These are phyloP conservation scores for Crotalus tigris DNA, from an alignment of 2,113 vertebrate genomes.

Conservation along the genomic window DNA sequence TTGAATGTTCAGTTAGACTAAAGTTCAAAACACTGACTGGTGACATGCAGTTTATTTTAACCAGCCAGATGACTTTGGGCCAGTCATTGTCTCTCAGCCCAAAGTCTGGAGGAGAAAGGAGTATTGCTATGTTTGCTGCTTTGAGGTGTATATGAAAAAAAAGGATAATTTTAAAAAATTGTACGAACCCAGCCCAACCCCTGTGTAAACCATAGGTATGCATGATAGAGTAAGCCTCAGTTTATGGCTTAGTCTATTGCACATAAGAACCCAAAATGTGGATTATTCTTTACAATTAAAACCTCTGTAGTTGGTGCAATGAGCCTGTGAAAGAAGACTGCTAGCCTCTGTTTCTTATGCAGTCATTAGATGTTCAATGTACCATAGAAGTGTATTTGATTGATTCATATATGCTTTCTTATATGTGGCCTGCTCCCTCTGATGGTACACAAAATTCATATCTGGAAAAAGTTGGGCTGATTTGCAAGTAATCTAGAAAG, in stretches of 20 bases:
- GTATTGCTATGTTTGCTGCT: background rate
- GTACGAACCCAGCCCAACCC: background rate
- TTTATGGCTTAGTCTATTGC: background rate
- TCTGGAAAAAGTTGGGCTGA: no score
- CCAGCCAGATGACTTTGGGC: no score
- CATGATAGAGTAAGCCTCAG: background rate
- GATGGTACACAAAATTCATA: no score
- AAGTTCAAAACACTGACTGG: no score
- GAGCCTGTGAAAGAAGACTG: background rate
- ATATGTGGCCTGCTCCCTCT: no score
- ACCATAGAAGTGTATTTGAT: no score
- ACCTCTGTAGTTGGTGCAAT: background rate
- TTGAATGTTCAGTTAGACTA: background rate
- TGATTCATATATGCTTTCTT: no score
- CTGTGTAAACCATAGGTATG: background rate
- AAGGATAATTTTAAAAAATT: background rate
- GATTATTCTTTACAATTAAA: background rate
- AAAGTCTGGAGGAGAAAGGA: background rate
- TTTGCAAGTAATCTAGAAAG: no score
- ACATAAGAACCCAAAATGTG: background rate
- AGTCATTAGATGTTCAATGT: background rate
- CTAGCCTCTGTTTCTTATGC: no score
- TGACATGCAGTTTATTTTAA: background rate
- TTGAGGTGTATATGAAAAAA: background rate
- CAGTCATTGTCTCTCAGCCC: no score